These are phyloP conservation scores for Trachymyrmex septentrionalis DNA, from an alignment of 1,140 invertebrate species.

Conservation along the genomic window DNA sequence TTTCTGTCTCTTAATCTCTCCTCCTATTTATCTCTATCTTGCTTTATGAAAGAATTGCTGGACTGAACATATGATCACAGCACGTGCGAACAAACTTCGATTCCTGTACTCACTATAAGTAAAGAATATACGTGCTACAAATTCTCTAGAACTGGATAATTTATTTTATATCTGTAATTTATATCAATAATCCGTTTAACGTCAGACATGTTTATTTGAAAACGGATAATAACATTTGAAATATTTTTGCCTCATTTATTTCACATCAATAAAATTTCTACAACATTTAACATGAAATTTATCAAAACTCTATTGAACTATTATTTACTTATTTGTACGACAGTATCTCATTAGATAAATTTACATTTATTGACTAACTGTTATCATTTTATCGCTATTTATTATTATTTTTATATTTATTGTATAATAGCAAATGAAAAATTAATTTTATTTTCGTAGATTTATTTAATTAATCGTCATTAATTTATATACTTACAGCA, in stretches of 20 bases:
- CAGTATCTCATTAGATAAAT: not conserved
- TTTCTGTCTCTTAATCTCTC: conserved; percentile 8
- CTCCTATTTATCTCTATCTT: conserved; percentile 45
- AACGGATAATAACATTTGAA: not conserved
- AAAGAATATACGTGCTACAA: not conserved
- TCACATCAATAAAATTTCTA: not conserved
- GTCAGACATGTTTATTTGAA: not conserved
- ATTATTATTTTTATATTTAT: not conserved
- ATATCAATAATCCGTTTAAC: not conserved
- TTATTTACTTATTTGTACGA: conserved; percentile 9
- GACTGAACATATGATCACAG: conserved; percentile 5
- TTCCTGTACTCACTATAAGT: not conserved
- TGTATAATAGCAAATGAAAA: not conserved
- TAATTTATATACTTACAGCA: not conserved
- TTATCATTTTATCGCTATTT: not conserved
- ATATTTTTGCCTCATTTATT: not conserved
- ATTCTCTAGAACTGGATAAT: not conserved
- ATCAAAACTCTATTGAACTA: not conserved
- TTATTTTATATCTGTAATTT: not conserved
- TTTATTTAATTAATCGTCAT: not conserved
- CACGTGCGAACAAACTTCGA: not conserved
- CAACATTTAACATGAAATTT: not conserved
- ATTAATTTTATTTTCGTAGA: not conserved
- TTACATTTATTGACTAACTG: not conserved
- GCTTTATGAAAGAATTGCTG: not conserved